Evolutionary conservation across 1,140 invertebrate genomes (phyloP).

Genomic region (Lordiphosa stackelbergi): DNA sequence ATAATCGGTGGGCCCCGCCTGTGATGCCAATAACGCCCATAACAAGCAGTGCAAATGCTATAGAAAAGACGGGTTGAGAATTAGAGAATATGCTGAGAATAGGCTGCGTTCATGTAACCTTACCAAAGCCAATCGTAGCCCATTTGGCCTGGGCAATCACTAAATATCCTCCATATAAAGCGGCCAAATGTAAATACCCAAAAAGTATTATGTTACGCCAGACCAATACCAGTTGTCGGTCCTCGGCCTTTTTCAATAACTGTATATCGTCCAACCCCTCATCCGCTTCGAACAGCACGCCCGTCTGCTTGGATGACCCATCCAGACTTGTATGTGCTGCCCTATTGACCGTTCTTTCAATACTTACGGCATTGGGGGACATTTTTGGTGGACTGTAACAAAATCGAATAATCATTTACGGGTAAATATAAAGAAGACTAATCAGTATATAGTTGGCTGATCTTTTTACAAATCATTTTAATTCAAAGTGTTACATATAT

Average conservation of each 20-base stretch:
- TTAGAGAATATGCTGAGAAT: neutral
- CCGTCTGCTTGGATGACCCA: slow-evolving; percentile 65
- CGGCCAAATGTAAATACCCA: slow-evolving; percentile 88
- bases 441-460: too few species aligned
- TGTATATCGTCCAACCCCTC: slow-evolving; percentile 78
- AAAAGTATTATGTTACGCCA: slow-evolving; percentile 96
- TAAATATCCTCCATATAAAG: slow-evolving; percentile 90
- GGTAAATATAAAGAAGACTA: too few species aligned
- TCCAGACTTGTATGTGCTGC: neutral
- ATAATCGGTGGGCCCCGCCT: slow-evolving; percentile 94
- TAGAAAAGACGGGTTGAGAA: neutral
- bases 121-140: slow-evolving; percentile 85
- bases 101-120: slow-evolving; percentile 50
- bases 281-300: slow-evolving; percentile 83
- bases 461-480: too few species aligned
- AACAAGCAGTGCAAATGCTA: slow-evolving; percentile 79
- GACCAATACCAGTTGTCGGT: slow-evolving; percentile 82
- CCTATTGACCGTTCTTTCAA: neutral
- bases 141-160: slow-evolving; percentile 87
- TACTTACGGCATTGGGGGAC: slow-evolving; percentile 54
- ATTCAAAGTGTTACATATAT: too few species aligned
- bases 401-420: neutral
- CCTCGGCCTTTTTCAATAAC: slow-evolving; percentile 66
- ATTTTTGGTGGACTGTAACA: slow-evolving; percentile 20
- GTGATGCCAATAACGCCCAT: slow-evolving; percentile 89